phyloP scores from a whole-genome alignment of 2,888 invertebrate genomes.

The Auanema sp. region DNA sequence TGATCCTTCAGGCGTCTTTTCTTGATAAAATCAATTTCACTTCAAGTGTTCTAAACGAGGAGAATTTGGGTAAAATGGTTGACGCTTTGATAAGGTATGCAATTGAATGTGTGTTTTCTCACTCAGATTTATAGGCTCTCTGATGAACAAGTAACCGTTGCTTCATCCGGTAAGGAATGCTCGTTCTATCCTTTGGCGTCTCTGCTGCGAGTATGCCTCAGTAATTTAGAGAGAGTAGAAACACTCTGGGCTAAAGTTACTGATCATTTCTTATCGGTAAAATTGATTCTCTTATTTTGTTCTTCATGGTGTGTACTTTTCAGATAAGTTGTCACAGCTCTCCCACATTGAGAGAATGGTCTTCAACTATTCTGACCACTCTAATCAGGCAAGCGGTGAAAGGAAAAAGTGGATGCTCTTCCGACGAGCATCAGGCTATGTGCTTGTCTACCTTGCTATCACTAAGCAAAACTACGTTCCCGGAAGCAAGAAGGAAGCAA shows the following conservation, averaged over 20 bases:
- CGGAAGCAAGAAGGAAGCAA: constrained; percentile 90
- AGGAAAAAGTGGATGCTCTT: constrained; percentile 22
- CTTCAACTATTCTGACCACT: constrained; percentile 92
- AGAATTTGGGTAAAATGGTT: not conserved
- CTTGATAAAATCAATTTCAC: constrained; percentile 31
- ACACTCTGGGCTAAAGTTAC: constrained; percentile 32
- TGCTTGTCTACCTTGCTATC: constrained; percentile 83
- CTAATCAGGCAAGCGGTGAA: constrained; percentile 83
- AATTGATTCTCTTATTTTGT: not conserved
- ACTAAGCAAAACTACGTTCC: constrained; percentile 83
- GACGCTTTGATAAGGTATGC: constrained; percentile 10
- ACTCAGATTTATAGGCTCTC: constrained; percentile 27
- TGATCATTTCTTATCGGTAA: constrained; percentile 34
- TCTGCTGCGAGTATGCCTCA: constrained; percentile 25
- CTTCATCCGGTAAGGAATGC: constrained; percentile 35
- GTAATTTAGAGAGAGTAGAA: constrained; percentile 18
- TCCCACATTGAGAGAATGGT: constrained; percentile 83
- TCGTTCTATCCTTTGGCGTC: constrained; percentile 36
- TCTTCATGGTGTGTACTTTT: constrained; percentile 6
- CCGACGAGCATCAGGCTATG: not conserved
- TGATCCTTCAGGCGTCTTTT: constrained; percentile 19
- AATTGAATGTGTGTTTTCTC: not conserved
- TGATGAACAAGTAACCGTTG: constrained; percentile 40
- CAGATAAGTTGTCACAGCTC: constrained; percentile 61
- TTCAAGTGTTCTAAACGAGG: not conserved